Evolutionary conservation across 2,888 invertebrate genomes (phyloP), one percentile per base, ranked within the genome.

Genomic region (Neoascia interrupta): DNA sequence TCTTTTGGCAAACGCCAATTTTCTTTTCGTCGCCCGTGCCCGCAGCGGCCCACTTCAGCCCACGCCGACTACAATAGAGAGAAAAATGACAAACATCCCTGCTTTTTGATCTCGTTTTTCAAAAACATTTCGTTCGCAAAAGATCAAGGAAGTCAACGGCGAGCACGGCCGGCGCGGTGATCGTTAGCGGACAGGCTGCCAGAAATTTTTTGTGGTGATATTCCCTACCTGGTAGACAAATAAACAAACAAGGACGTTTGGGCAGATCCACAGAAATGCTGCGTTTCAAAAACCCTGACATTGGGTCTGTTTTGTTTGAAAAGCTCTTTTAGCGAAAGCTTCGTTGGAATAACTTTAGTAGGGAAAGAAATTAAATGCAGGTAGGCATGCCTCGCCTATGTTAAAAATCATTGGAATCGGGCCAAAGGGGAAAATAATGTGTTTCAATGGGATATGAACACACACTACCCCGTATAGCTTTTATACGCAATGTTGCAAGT

Each of bases 261-360:
- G 8, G 51, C 31, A 47, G 34, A 19, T 16, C 15, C 16, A 21
- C 10, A 15, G 6, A n/a, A n/a, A n/a, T 56, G n/a, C n/a, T n/a
- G n/a, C n/a, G n/a, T n/a, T n/a, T n/a, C n/a, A n/a, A n/a, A 49
- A 58, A 39, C 75, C 70, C 56, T 70, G 70, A 76, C 75, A 64
- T 70, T 70, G 56, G 53, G 34, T 39, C n/a, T n/a, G n/a, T n/a
- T n/a, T n/a, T n/a, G n/a, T n/a, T n/a, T n/a, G n/a, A n/a, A n/a
- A n/a, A n/a, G n/a, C n/a, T n/a, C n/a, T n/a, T n/a, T n/a, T n/a
- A n/a, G n/a, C n/a, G n/a, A n/a, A n/a, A n/a, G n/a, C n/a, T n/a
- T n/a, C n/a, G n/a, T n/a, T n/a, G n/a, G n/a, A n/a, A n/a, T n/a
- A n/a, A n/a, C n/a, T n/a, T n/a, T n/a, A n/a, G n/a, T n/a, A n/a